Base-by-base conservation (phyloP, 2,113 vertebrate species). In the Gnathonemus longibarbis region DNA sequence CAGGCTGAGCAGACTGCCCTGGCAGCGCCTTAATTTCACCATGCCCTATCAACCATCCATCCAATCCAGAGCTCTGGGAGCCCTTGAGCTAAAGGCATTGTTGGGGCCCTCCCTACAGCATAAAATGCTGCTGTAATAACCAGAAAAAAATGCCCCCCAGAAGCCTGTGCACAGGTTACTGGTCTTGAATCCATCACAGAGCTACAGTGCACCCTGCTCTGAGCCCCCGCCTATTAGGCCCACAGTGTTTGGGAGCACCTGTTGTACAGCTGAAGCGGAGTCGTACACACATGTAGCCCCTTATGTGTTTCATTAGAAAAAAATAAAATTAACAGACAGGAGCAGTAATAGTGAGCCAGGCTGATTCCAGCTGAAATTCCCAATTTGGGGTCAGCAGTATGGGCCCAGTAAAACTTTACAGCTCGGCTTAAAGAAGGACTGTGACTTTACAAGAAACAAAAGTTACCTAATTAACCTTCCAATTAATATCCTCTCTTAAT, bases 351-450 rank as follows among this genome's bases (percentile, higher is more conserved):
- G 91, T 91, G 88, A 90, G 91, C 96, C 95, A 96, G 95, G 94
- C 95, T 93, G 91, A 93, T 96, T 96, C 95, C 94, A 95, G 95
- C 95, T 96, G 95, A 95, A 95, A 98, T 97, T 96, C 97, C 96
- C 96, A 97, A 96, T 97, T 96, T 97, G 97, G 97, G 97, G 97
- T 98, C 96, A 97, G 95, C 96, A 96, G 96, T 95, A 97, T 92
- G 95, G n/a, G 93, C 96, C 95, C 96, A 96, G 97, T 98, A 97
- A 97, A 97, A 94, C 94, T 96, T 97, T 97, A 97, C 94, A 96
- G 90, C 95, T 92, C 93, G 91, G 93, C 94, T 96, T 93, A 94
- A 96, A 95, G 91, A 91, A 91, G 90, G 90, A 89, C 92, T 93
- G 94, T 93, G 94, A 92, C 92, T 91, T 93, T 92, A 92, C 90